Evolutionary conservation across 2,888 invertebrate species (phyloP), one percentile per base, ranked within the genome.

Genomic region (Euplexia lucipara): DNA sequence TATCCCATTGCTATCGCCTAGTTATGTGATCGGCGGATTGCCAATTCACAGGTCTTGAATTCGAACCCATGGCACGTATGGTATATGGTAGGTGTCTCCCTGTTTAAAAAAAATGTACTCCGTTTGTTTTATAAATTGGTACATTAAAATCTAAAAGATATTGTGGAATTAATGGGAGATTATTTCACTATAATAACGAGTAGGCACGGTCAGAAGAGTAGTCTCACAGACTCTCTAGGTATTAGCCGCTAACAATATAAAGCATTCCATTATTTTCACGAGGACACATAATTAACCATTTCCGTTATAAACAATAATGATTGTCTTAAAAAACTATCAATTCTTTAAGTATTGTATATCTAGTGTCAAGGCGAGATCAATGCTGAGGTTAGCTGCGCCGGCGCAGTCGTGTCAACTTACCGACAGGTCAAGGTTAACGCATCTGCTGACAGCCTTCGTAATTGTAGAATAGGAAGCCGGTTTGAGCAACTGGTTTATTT

Each of bases 331-430:
- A n/a, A 62, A 37, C 45, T n/a, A 42, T 49, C 56, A 45, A 30
- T 54, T 60, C 37, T 41, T 42, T 14, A 42, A 54, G 62, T 63
- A 70, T 75, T 75, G 58, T 70, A n/a, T 73, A n/a, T 70, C 72
- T 75, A 45, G 62, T 60, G 52, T 73, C 72, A 73, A 73, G 75
- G 75, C 44, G n/a, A 58, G 34, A 62, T 42, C 57, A 67, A 56
- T 57, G 48, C 70, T 58, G 70, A 62, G 70, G 75, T 52, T 56
- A 56, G 41, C 3, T 54, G 26, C 42, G 64, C 39, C 6, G 18
- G 45, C 42, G 30, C 57, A 51, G 53, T 6, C 34, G 58, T 69
- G 34, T 70, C 54, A 42, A 14, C 14, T 75, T 73, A 48, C 70
- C 16, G 26, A 14, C 22, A n/a, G 64, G 52, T 65, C 52, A 65